Conservation (phyloP, 2,797 vertebrate species). For the Eupleurogrammus muticus region DNA sequence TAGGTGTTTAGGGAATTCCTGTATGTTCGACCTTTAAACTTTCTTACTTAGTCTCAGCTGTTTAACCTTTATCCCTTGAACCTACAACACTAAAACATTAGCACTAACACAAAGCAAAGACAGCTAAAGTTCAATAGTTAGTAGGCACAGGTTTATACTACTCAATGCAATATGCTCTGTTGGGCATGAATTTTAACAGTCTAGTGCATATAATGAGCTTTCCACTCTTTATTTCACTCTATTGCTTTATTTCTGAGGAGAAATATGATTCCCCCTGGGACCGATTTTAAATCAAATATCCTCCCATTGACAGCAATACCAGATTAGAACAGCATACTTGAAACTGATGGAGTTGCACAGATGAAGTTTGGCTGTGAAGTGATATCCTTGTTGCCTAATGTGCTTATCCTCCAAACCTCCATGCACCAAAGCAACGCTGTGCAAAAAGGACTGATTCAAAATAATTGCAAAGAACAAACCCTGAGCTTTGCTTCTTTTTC, state of each 20-base stretch:
- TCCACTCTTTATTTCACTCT: not conserved
- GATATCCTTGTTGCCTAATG: not conserved
- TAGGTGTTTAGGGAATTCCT: too few relatives aligned
- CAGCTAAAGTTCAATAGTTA: not conserved
- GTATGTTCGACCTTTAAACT: not conserved
- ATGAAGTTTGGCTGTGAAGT: constrained; percentile 9
- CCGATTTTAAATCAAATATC: not conserved
- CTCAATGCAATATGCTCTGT: not conserved
- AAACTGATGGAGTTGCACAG: constrained; percentile 4
- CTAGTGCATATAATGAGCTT: not conserved
- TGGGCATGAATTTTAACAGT: not conserved
- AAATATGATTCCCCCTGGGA: not conserved
- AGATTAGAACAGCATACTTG: not conserved
- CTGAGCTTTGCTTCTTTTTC: constrained; percentile 19
- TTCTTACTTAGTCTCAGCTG: not conserved
- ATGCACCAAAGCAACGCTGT: not conserved
- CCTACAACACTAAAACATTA: constrained; percentile 5
- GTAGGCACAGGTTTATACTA: too few relatives aligned
- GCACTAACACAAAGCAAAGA: constrained; percentile 15
- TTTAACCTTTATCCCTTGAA: not conserved
- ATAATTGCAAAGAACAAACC: constrained; percentile 13
- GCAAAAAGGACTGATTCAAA: constrained; percentile 1
- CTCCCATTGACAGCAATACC: not conserved
- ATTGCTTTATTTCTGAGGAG: not conserved
- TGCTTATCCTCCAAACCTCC: not conserved